Evolutionary conservation across 2,113 vertebrate genomes (phyloP), one percentile per base, ranked within the genome.

Genomic region (Neodontobutis hainanensis): DNA sequence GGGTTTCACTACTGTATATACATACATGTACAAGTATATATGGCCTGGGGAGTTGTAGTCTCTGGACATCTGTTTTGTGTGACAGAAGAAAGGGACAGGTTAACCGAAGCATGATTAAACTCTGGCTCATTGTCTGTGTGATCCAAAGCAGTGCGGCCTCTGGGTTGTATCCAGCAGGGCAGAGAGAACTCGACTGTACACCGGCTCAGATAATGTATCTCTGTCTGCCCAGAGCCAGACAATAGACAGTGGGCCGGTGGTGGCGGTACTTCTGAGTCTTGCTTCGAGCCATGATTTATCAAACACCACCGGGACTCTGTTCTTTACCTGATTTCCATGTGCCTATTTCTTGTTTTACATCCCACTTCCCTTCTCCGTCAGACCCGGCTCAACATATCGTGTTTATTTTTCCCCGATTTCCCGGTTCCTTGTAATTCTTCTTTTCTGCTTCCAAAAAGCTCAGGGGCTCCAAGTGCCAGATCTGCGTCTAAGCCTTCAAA

Each of bases 401-500:
- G 70, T 87, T 91, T 82, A 87, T 90, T 81, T 90, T 84, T 70
- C 57, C 49, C 61, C 53, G 65, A 88, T 74, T 92, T 75, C 85
- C 43, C 69, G 72, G 34, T 81, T 89, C 69, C 88, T 81, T 86
- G 55, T 77, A 87, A 57, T 87, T 79, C 63, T 83, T 94, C 85
- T 89, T 53, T 91, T 93, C 84, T 93, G 61, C 62, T 84, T 94
- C 88, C 87, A 92, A 86, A 88, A 77, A 80, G 85, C 89, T 93
- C 61, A 56, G 42, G 91, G 88, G 77, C 86, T 84, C 81, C 68
- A 82, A 78, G 87, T 90, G 74, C 77, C 72, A 85, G 81, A 90
- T 88, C 83, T 86, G 61, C 65, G 81, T 87, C 87, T 76, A 76
- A 82, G 85, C 75, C 85, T 60, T 92, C 86, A 84, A 92, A 91